Evolutionary conservation across 2,113 vertebrate genomes (phyloP).

Genomic region (Pelecanoides urinatrix): DNA sequence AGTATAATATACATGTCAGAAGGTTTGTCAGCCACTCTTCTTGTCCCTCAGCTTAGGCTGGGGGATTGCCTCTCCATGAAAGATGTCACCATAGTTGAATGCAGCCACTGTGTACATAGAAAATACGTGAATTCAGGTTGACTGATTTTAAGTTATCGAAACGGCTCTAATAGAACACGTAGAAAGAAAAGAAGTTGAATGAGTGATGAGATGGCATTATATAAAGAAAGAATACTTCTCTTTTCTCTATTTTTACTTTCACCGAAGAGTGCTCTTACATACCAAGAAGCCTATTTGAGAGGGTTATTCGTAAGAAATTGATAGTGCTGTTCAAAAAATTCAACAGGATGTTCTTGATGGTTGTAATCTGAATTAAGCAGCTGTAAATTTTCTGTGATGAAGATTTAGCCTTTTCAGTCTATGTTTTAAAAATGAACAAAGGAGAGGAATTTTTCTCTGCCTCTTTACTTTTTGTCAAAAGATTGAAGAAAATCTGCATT

Average conservation of each 20-base stretch:
- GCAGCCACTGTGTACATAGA: not conserved
- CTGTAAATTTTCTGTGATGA: not conserved
- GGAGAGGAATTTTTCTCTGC: not conserved
- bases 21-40: not conserved
- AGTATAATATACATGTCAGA: not conserved
- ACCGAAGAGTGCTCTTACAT: not conserved
- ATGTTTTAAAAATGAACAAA: not conserved
- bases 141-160: not conserved
- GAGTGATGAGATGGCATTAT: not conserved
- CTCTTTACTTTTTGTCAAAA: not conserved
- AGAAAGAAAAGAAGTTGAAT: not conserved
- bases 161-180: not conserved
- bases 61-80: not conserved
- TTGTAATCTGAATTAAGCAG: slow-evolving; percentile 17
- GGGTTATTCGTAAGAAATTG: not conserved
- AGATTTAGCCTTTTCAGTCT: not conserved
- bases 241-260: not conserved
- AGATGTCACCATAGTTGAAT: not conserved
- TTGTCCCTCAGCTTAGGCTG: not conserved
- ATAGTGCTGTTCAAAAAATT: not conserved
- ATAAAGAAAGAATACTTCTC: not conserved
- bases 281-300: not conserved
- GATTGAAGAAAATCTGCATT: not conserved
- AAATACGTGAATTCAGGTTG: not conserved
- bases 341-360: not conserved